Conservation (phyloP, 1,140 invertebrate species). For the Ptiloglossa arizonensis region DNA sequence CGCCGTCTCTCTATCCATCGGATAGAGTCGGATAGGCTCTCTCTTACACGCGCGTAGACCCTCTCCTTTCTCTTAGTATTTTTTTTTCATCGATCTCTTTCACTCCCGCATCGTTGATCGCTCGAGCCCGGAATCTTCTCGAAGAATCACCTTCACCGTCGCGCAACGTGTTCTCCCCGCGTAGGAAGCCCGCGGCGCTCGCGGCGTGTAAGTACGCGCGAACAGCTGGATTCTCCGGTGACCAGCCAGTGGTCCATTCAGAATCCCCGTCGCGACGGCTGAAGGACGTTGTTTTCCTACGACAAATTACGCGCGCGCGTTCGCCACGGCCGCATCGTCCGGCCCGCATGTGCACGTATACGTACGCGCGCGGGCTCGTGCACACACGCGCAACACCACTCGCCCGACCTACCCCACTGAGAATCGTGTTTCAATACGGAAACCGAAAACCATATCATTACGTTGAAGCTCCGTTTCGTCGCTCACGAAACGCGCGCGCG, state of each 20-base stretch:
- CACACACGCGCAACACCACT: conserved; percentile 48
- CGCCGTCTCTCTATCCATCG: no score
- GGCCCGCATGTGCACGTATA: conserved; percentile 23
- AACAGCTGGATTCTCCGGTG: conserved; percentile 34
- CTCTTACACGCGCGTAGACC: no score
- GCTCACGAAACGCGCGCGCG: conserved; percentile 57
- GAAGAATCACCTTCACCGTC: neutral
- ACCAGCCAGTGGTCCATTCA: conserved; percentile 47
- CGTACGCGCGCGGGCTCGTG: conserved; percentile 47
- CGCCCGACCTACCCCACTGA: conserved; percentile 76
- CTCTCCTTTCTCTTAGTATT: no score
- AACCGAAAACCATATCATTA: conserved; percentile 81
- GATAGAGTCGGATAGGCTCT: no score
- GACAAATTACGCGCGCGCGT: conserved; percentile 58
- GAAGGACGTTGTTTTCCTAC: conserved; percentile 58
- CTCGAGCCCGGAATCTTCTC: neutral
- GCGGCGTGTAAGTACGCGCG: neutral
- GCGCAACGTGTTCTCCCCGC: neutral
- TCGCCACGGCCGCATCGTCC: conserved; percentile 31
- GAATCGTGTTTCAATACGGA: conserved; percentile 81
- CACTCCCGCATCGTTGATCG: no score
- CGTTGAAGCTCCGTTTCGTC: conserved; percentile 73
- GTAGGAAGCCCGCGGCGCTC: neutral
- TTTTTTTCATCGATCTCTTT: no score
- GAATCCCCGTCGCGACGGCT: conserved; percentile 38